These are phyloP conservation scores for Aphaenogaster floridana DNA, from an alignment of 1,140 invertebrate genomes.

Conservation along the genomic window DNA sequence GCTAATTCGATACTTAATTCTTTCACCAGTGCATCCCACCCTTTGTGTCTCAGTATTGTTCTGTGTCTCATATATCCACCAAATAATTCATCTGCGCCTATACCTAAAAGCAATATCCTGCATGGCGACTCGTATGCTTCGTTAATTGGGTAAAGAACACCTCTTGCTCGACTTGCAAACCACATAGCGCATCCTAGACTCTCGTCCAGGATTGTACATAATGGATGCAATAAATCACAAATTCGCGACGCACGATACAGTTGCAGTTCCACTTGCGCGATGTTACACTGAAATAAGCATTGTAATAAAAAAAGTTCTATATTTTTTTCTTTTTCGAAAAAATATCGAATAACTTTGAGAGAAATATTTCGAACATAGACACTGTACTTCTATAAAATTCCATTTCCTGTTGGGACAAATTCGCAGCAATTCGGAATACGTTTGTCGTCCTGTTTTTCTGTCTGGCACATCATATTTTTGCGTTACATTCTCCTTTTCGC, in stretches of 20 bases:
- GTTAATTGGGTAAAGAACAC: constrained; percentile 82
- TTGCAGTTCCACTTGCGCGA: constrained; percentile 91
- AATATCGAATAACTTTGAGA: constrained; percentile 54
- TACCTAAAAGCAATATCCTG: constrained; percentile 95
- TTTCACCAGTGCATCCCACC: constrained; percentile 90
- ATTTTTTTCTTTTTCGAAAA: not conserved
- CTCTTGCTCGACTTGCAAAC: constrained; percentile 95
- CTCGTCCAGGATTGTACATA: constrained; percentile 97
- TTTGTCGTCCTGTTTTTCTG: constrained; percentile 91
- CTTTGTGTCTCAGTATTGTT: constrained; percentile 89
- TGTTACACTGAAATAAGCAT: constrained; percentile 90
- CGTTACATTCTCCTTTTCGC: constrained; percentile 33
- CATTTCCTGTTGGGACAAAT: constrained; percentile 91
- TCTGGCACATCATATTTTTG: constrained; percentile 92
- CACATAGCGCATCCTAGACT: constrained; percentile 97
- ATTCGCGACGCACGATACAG: constrained; percentile 86
- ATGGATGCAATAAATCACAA: constrained; percentile 93
- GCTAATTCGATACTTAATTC: constrained; percentile 93
- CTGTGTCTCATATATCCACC: constrained; percentile 97
- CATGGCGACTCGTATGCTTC: constrained; percentile 89
- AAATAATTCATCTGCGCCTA: constrained; percentile 98
- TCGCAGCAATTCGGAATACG: constrained; percentile 91
- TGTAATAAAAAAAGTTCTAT: constrained; percentile 20
- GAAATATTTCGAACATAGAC: constrained; percentile 67
- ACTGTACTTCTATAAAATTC: constrained; percentile 91